Evolutionary conservation across 2,888 invertebrate genomes (phyloP), one percentile per base, ranked within the genome.

Genomic region (Cacoxenus indagator): DNA sequence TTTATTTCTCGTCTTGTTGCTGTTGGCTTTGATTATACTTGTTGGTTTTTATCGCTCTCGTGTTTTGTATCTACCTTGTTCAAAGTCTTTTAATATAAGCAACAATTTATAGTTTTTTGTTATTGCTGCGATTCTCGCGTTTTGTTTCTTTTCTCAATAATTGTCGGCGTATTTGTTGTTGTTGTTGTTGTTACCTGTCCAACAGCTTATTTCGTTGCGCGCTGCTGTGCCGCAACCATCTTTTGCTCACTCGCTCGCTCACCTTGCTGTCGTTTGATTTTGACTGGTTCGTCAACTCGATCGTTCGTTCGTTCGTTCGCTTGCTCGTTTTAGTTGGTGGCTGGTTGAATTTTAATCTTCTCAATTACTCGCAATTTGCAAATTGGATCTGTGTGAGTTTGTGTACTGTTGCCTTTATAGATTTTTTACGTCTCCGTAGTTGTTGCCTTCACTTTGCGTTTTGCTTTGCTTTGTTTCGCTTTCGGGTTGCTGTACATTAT

Each of bases 321-420:
- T n/a, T n/a, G n/a, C n/a, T n/a, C n/a, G 27, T 29, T 29, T 46
- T 57, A 27, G 46, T 57, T 67, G 66, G 57, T 65, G 48, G 46
- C 19, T 43, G 43, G 80, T 83, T 79, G 76, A 82, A 78, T 83
- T 82, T 84, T 83, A 84, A 82, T 82, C 82, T 82, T 76, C 82
- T 81, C 84, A 82, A 82, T 83, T 84, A 83, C 82, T 81, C 78
- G 77, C 80, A 83, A 82, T 84, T 84, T 84, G 83, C 81, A 83
- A 81, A 74, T 83, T 77, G 73, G 74, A 43, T 4, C 43, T 45
- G 69, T 78, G 66, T 70, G 72, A 68, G 59, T 59, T 22, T 48
- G 57, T 54, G 55, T 43, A 17, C 57, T 31, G 11, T 70, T 65
- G 57, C 65, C 43, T 59, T 31, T 46, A 59, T 27, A 57, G 64